Evolutionary conservation across 2,888 invertebrate genomes (phyloP).

Genomic region (Blomia tropicalis): DNA sequence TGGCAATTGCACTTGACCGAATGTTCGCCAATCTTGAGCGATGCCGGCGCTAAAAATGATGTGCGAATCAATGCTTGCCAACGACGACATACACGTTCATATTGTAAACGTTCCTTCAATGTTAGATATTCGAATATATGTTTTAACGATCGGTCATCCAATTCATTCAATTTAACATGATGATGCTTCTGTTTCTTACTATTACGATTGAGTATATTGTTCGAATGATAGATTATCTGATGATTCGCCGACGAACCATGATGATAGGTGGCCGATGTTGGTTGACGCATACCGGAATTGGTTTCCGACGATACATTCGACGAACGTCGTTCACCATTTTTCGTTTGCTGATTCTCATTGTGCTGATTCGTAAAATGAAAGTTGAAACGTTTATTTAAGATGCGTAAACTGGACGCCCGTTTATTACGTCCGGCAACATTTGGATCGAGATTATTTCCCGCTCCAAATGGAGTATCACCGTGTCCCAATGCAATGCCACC

Average conservation of each 20-base stretch:
- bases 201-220: not conserved
- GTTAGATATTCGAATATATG: slow-evolving; percentile 7
- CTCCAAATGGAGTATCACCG: not conserved
- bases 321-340: not conserved
- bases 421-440: not conserved
- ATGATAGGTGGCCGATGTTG: slow-evolving; percentile 5
- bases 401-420: not conserved
- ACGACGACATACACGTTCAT: slow-evolving; percentile 18
- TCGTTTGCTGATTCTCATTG: not conserved
- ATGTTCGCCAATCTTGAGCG: slow-evolving; percentile 23
- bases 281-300: not conserved
- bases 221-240: not conserved
- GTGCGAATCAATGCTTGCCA: slow-evolving; percentile 19
- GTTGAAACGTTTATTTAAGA: slow-evolving; percentile 5
- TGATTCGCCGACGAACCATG: slow-evolving; percentile 11
- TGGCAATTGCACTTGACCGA: slow-evolving; percentile 22
- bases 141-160: slow-evolving; percentile 9
- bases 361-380: not conserved
- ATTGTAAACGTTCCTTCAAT: slow-evolving; percentile 1
- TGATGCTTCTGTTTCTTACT: not conserved
- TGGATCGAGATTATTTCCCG: not conserved
- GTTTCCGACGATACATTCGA: not conserved
- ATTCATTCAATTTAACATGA: slow-evolving; percentile 7
- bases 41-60: slow-evolving; percentile 9
- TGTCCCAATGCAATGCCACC: not conserved